Evolutionary conservation across 2,113 vertebrate species (phyloP), one percentile per base, ranked within the genome.

Genomic region (Rostratula benghalensis): DNA sequence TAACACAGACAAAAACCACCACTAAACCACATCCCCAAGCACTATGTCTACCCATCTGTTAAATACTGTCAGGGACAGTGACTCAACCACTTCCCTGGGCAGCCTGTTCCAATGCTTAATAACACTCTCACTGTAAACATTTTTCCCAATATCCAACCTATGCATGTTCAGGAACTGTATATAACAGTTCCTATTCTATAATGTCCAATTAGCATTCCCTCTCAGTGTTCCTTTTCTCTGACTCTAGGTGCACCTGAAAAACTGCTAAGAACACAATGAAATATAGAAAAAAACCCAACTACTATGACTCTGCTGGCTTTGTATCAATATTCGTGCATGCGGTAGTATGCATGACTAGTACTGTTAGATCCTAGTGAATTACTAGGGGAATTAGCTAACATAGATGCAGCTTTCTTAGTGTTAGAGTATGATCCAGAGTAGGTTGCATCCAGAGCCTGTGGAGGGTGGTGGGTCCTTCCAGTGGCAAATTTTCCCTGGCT

Each of bases 281-380:
- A 85, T 25, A 45, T 11, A 53, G n/a, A n/a, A n/a, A 54, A 21
- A 2, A 0, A 0, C 4, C 6, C n/a, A n/a, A n/a, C n/a, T n/a
- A n/a, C n/a, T 4, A 22, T 4, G 4, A 53, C 56, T 57, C 11
- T 1, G 0, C 51, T 59, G 63, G 10, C 20, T 82, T 79, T 84
- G 57, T 14, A 78, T 18, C 17, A 54, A 48, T 35, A 61, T 53
- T 25, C 18, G 28, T 5, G 7, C 33, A 54, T 53, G 7, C 15
- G 28, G 3, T 15, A 25, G 5, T n/a, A 30, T 1, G 1, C 4
- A 10, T 39, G 60, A 51, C 35, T n/a, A 27, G 13, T 23, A 15
- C 21, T 54, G 13, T 43, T 45, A 15, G 9, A 14, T 53, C 35
- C 23, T 37, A 21, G 8, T 50, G 37, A 76, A 80, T 30, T 39